These are phyloP conservation scores for Gymnoscopelus microlampas DNA, from an alignment of 2,797 vertebrate species.

Conservation along the genomic window DNA sequence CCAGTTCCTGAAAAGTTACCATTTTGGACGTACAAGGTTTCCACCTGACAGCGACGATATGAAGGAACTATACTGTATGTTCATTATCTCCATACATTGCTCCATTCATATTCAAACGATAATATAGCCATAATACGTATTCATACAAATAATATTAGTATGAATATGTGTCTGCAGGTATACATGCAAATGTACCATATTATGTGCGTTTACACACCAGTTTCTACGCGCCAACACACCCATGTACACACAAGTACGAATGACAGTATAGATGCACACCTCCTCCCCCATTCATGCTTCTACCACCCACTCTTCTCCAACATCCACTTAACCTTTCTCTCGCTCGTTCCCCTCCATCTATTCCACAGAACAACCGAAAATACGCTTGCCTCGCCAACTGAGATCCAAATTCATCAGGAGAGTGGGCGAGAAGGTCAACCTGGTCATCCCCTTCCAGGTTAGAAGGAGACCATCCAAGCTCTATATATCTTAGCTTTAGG, in stretches of 20 bases:
- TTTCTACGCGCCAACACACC: neutral
- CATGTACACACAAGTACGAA: neutral
- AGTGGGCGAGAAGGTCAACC: conserved; percentile 89
- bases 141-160: too few relatives aligned
- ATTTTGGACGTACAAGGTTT: too few relatives aligned
- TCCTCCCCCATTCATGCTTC: neutral
- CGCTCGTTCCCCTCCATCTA: conserved; percentile 6
- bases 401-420: conserved; percentile 83
- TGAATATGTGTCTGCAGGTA: too few relatives aligned
- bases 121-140: too few relatives aligned
- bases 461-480: conserved; percentile 12
- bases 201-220: too few relatives aligned
- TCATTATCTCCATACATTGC: too few relatives aligned
- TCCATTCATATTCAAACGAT: too few relatives aligned
- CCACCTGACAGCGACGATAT: too few relatives aligned
- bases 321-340: conserved; percentile 1
- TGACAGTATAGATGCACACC: neutral
- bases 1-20: too few relatives aligned
- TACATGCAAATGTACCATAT: too few relatives aligned
- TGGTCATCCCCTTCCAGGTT: conserved; percentile 93
- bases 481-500: neutral
- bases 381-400: conserved; percentile 88
- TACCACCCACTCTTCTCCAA: conserved; percentile 5
- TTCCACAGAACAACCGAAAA: conserved; percentile 87
- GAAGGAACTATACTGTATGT: too few relatives aligned